These are phyloP conservation scores for Erebia aethiops DNA, from an alignment of 2,888 invertebrate species.

Conservation along the genomic window DNA sequence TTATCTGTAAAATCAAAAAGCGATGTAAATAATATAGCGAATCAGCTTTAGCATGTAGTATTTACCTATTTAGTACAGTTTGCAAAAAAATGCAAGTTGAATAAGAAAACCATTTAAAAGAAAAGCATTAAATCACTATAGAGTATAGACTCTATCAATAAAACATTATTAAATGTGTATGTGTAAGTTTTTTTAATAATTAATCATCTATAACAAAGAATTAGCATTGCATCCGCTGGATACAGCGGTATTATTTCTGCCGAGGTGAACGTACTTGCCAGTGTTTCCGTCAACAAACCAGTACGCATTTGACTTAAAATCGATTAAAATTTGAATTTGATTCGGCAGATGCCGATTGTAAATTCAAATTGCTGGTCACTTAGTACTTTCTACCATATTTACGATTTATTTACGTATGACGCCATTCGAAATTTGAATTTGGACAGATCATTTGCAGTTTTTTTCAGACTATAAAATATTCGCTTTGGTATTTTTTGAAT, in stretches of 20 bases:
- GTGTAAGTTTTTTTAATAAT: slow-evolving; percentile 18
- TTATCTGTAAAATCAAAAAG: not conserved
- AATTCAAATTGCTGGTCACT: slow-evolving; percentile 51
- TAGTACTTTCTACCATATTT: slow-evolving; percentile 50
- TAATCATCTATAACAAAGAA: slow-evolving; percentile 37
- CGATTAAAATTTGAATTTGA: slow-evolving; percentile 60
- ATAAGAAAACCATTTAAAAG: not conserved
- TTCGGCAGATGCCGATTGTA: slow-evolving; percentile 49
- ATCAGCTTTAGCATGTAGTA: not conserved
- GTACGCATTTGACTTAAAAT: slow-evolving; percentile 43
- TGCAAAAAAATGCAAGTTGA: not conserved
- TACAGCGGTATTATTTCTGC: slow-evolving; percentile 36
- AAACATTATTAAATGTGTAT: not conserved
- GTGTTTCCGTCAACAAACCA: slow-evolving; percentile 60
- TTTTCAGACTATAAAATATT: not conserved
- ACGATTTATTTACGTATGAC: slow-evolving; percentile 28
- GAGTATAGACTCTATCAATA: not conserved
- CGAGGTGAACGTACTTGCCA: slow-evolving; percentile 59
- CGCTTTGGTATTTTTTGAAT: too few species aligned
- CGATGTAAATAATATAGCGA: too few species aligned
- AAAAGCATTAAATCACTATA: slow-evolving; percentile 2
- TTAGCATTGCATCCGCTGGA: slow-evolving; percentile 37
- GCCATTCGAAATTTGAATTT: slow-evolving; percentile 36
- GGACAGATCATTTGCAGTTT: not conserved
- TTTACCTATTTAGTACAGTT: not conserved